Conservation (phyloP, 2,888 invertebrate genomes). For the Ptilodon capucinus region DNA sequence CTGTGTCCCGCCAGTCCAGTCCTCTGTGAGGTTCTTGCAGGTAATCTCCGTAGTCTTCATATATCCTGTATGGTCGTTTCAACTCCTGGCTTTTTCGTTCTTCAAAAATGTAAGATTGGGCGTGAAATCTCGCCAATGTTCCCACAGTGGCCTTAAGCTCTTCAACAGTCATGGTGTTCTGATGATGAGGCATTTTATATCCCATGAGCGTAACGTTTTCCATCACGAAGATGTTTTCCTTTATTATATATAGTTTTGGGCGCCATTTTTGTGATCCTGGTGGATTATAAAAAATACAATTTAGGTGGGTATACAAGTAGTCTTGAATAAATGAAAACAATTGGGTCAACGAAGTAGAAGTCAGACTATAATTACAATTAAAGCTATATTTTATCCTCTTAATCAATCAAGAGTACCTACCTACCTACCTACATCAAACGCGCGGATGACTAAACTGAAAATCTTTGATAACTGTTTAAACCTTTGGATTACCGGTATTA, state of each 20-base stretch:
- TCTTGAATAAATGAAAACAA: too few species aligned
- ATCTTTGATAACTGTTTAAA: too few species aligned
- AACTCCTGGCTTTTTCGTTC: slow-evolving; percentile 57
- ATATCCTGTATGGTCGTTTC: slow-evolving; percentile 57
- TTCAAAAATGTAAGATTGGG: slow-evolving; percentile 74
- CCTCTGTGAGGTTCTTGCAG: slow-evolving; percentile 52
- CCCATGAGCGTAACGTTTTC: slow-evolving; percentile 62
- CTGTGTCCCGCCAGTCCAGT: slow-evolving; percentile 57
- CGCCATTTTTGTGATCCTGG: slow-evolving; percentile 61
- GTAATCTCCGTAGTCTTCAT: slow-evolving; percentile 59
- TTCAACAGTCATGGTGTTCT: slow-evolving; percentile 51
- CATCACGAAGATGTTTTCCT: slow-evolving; percentile 64
- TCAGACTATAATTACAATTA: too few species aligned
- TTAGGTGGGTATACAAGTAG: too few species aligned
- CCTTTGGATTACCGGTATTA: too few species aligned
- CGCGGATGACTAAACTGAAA: too few species aligned
- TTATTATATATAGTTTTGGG: slow-evolving; percentile 49
- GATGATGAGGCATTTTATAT: slow-evolving; percentile 57
- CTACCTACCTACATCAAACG: too few species aligned
- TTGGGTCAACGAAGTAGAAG: not conserved
- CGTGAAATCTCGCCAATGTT: slow-evolving; percentile 76
- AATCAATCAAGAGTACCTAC: too few species aligned
- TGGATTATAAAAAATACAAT: too few species aligned
- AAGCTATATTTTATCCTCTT: too few species aligned
- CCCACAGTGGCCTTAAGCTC: slow-evolving; percentile 65